Evolutionary conservation across 2,888 invertebrate species (phyloP), one percentile per base, ranked within the genome.

Genomic region (Metellina segmentata): DNA sequence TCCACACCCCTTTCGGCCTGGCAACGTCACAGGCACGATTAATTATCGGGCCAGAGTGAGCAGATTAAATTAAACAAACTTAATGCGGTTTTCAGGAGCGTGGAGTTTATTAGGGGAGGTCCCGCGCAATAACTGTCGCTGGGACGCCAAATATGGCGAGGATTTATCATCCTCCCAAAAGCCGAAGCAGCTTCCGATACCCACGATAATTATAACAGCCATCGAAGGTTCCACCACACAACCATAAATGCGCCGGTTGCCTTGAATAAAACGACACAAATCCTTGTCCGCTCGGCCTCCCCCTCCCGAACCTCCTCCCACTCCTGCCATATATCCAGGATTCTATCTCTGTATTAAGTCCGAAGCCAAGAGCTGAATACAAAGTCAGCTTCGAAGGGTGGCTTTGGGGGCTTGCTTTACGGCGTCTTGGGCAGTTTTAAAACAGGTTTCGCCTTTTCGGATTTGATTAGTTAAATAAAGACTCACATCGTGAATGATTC

Each of bases 31-130:
- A 13, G 70, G 49, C 49, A 81, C 88, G 81, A 88, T 88, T 88
- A 88, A 88, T 88, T 88, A 88, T 88, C 74, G 85, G 85, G 20
- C 83, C 48, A 53, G 83, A 83, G 87, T 78, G 79, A 48, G 87
- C 87, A 87, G 88, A 88, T 88, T 88, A 88, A 88, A 88, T 88
- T 88, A 88, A 88, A 88, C 88, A 88, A 88, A 88, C 88, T 88
- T 88, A 88, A 88, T 88, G 88, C 81, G 88, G 88, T 88, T 81
- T 88, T 81, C 88, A 81, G 81, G 13, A 81, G 69, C 81, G 75
- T 49, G 8, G 75, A 88, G 88, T 88, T 88, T 88, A 88, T 88
- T 88, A 88, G 88, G 79, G 81, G 75, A 20, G 81, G 49, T 13
- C 19, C 52, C 16, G 72, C 19, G 88, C 81, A 88, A 88, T 88